Evolutionary conservation across 2,797 vertebrate species (phyloP).

Genomic region (Melopsittacus undulatus): DNA sequence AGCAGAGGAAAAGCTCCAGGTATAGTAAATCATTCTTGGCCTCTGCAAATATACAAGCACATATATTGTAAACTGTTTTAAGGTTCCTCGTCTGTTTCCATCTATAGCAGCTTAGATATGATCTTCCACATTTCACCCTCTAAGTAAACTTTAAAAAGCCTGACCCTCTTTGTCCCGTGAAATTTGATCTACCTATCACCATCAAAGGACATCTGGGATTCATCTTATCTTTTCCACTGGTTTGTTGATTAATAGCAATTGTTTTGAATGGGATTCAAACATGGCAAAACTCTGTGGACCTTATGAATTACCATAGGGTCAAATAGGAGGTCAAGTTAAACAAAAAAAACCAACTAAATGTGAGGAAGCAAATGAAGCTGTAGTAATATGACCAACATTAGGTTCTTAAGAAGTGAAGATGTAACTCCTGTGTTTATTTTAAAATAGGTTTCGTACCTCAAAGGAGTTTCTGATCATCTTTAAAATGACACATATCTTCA

Average conservation of each 20-base stretch:
- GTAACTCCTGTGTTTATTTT: slow-evolving; percentile 21
- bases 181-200: slow-evolving; percentile 65
- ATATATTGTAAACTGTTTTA: slow-evolving; percentile 62
- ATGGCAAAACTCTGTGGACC: slow-evolving; percentile 54
- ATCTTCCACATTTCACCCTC: slow-evolving; percentile 61
- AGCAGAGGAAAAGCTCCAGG: slow-evolving; percentile 33
- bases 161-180: slow-evolving; percentile 59
- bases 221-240: slow-evolving; percentile 71
- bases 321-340: slow-evolving; percentile 50
- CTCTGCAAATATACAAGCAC: slow-evolving; percentile 39
- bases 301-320: slow-evolving; percentile 63
- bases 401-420: slow-evolving; percentile 2
- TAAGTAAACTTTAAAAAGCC: slow-evolving; percentile 62
- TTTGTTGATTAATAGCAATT: slow-evolving; percentile 72
- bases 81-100: slow-evolving; percentile 50
- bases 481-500: slow-evolving; percentile 18
- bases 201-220: slow-evolving; percentile 75
- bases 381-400: not conserved
- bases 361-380: not conserved
- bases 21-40: slow-evolving; percentile 53
- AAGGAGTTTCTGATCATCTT: not conserved
- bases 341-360: not conserved
- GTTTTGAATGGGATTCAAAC: slow-evolving; percentile 68
- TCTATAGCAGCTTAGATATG: slow-evolving; percentile 31
- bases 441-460: slow-evolving; percentile 10